Conservation (phyloP, 2,113 vertebrate genomes). For the Coreoperca whiteheadi region DNA sequence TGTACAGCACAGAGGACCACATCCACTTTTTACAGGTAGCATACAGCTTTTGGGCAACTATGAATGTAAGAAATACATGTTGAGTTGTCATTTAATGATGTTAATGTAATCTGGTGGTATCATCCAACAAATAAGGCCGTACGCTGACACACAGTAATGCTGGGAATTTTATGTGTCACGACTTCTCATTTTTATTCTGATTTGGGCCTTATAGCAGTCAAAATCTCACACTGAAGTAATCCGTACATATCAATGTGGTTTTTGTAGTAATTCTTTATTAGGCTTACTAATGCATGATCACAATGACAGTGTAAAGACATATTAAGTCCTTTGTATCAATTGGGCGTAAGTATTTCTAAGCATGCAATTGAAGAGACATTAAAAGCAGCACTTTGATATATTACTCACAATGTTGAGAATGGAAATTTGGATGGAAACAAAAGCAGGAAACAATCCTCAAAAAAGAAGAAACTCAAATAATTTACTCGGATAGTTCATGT, state of each 20-base stretch:
- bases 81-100: not conserved
- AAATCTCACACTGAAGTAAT: not conserved
- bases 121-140: not conserved
- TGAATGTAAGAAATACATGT: not conserved
- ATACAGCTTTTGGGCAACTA: not conserved
- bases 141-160: not conserved
- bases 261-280: not conserved
- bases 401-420: not conserved
- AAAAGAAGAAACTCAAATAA: too few species aligned
- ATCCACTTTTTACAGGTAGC: constrained; percentile 87
- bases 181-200: not conserved
- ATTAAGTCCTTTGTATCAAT: not conserved
- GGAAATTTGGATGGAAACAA: not conserved
- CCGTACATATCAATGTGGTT: not conserved
- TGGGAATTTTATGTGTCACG: not conserved
- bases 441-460: too few species aligned
- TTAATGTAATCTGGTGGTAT: not conserved
- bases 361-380: not conserved
- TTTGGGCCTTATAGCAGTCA: not conserved
- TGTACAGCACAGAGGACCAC: constrained; percentile 88
- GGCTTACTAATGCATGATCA: not conserved
- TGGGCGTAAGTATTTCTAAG: not conserved
- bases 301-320: not conserved
- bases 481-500: not conserved
- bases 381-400: not conserved